These are phyloP conservation scores for Columbina picui DNA, from an alignment of 2,113 vertebrate species.

Conservation along the genomic window DNA sequence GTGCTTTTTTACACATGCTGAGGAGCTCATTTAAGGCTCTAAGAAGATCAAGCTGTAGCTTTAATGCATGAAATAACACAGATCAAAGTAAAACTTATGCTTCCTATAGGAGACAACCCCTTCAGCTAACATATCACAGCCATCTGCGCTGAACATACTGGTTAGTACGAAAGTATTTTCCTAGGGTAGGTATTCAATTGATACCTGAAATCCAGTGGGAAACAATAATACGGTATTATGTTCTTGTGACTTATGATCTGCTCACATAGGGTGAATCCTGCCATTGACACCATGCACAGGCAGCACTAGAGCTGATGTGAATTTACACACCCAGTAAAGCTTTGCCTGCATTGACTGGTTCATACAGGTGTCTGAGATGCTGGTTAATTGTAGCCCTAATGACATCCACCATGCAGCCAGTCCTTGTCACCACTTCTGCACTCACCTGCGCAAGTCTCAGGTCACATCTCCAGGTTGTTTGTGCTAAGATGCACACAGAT, in stretches of 20 bases:
- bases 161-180: background rate
- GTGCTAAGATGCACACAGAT: too few relatives aligned
- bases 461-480: fast-evolving
- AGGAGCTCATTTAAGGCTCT: background rate
- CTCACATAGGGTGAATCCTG: background rate
- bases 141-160: background rate
- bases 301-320: background rate
- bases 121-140: background rate
- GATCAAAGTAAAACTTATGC: background rate
- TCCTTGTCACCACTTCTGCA: background rate
- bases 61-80: background rate
- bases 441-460: fast-evolving
- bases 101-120: background rate
- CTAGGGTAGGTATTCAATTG: background rate
- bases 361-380: too few relatives aligned
- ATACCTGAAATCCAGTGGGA: background rate
- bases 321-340: background rate
- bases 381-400: background rate
- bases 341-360: background rate
- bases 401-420: background rate
- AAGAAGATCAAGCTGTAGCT: background rate
- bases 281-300: fast-evolving
- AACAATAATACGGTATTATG: fast-evolving
- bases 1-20: background rate
- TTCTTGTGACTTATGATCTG: background rate